These are phyloP conservation scores for Neomicropteryx cornuta DNA, from an alignment of 1,140 invertebrate species.

Conservation along the genomic window DNA sequence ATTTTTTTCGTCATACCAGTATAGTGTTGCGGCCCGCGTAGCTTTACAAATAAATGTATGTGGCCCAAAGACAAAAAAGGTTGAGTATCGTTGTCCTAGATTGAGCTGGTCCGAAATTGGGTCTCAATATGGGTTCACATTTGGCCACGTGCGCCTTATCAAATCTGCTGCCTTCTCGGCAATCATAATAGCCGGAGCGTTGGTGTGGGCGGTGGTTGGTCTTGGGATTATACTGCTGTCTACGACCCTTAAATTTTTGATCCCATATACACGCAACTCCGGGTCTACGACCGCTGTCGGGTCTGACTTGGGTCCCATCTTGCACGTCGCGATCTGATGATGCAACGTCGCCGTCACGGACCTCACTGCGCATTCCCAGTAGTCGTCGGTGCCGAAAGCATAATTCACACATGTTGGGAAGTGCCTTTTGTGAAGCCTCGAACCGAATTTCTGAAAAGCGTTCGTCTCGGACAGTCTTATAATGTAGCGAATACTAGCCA, in stretches of 20 bases:
- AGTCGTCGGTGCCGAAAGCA: slow-evolving; percentile 47
- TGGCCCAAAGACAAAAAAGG: too few relatives aligned
- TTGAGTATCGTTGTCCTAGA: too few relatives aligned
- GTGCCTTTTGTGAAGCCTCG: slow-evolving; percentile 40
- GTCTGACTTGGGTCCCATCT: slow-evolving; percentile 64
- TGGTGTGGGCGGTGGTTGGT: slow-evolving; percentile 60
- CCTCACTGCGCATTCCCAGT: slow-evolving; percentile 63
- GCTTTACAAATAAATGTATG: too few relatives aligned
- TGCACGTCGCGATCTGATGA: slow-evolving; percentile 59
- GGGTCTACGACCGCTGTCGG: slow-evolving; percentile 60
- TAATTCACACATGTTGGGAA: slow-evolving; percentile 46
- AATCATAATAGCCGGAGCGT: slow-evolving; percentile 70
- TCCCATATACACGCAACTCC: slow-evolving; percentile 55
- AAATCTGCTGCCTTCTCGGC: slow-evolving; percentile 77
- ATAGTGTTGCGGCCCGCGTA: too few relatives aligned
- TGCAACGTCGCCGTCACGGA: slow-evolving; percentile 52
- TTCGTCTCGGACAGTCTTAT: slow-evolving; percentile 46
- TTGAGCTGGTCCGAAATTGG: slow-evolving; percentile 4
- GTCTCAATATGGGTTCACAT: not conserved
- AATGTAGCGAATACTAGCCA: slow-evolving; percentile 55
- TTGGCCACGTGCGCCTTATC: slow-evolving; percentile 50
- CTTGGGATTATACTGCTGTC: slow-evolving; percentile 68
- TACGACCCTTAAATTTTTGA: slow-evolving; percentile 56
- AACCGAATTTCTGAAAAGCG: slow-evolving; percentile 46
- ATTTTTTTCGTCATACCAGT: too few relatives aligned